phyloP scores from a whole-genome alignment of 2,113 vertebrate species.

The Chelonoidis abingdonii region DNA sequence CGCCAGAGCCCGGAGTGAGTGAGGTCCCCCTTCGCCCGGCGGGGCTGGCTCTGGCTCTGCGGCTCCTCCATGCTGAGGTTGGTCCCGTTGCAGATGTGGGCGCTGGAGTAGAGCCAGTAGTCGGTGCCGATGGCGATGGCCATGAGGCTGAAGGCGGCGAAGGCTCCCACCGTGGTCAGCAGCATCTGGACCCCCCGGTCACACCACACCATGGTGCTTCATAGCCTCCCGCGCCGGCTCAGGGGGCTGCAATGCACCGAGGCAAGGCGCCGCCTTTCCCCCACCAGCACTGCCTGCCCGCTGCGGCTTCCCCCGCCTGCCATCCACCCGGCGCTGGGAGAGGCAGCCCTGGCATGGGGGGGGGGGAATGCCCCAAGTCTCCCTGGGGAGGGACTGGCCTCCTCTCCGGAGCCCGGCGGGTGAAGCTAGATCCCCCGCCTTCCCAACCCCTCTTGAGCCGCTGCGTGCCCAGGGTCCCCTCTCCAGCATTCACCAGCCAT shows the following conservation, averaged over 20 bases:
- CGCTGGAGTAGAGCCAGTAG: slow-evolving; percentile 96
- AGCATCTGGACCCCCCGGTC: slow-evolving; percentile 93
- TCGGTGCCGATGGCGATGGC: slow-evolving; percentile 96
- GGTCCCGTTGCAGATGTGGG: slow-evolving; percentile 93
- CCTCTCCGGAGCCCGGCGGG: neutral
- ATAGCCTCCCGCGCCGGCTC: slow-evolving; percentile 82
- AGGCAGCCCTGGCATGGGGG: neutral
- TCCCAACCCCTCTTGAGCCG: neutral
- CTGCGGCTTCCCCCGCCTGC: slow-evolving; percentile 7
- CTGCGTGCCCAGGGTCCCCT: neutral
- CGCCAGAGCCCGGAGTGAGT: slow-evolving; percentile 97
- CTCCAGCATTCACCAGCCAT: neutral
- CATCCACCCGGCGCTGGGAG: neutral
- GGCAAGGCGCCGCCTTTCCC: neutral
- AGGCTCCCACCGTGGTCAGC: slow-evolving; percentile 91
- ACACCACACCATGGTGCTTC: slow-evolving; percentile 96
- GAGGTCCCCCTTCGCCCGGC: slow-evolving; percentile 85
- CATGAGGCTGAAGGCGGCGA: slow-evolving; percentile 96
- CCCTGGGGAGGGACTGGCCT: neutral
- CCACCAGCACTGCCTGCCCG: slow-evolving; percentile 19
- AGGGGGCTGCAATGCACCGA: slow-evolving; percentile 44
- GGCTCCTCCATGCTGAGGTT: slow-evolving; percentile 86
- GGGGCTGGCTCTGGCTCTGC: slow-evolving; percentile 82
- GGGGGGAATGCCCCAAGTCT: neutral
- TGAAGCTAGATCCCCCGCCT: neutral